phyloP scores from a whole-genome alignment of 2,113 vertebrate genomes.

The Polypterus senegalus region DNA sequence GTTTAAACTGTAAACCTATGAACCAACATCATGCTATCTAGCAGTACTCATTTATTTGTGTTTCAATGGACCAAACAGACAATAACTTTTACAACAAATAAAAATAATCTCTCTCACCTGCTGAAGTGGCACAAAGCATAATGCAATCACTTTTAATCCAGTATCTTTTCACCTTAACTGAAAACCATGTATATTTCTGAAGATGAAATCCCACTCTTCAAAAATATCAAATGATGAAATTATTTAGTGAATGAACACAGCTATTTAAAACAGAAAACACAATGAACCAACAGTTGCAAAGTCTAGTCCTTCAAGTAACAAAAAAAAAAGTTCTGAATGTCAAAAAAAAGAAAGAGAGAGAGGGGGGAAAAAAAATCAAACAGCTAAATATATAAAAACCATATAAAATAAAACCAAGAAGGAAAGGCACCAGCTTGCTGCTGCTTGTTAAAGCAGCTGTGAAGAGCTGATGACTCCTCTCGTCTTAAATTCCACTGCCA shows the following conservation, averaged over 20 bases:
- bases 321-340: slow-evolving; percentile 8
- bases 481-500: slow-evolving; percentile 68
- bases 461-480: slow-evolving; percentile 40
- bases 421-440: not conserved
- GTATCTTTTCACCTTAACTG: slow-evolving; percentile 11
- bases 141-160: slow-evolving; percentile 32
- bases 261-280: too few relatives aligned
- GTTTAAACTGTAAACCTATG: too few relatives aligned
- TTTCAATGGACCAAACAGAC: too few relatives aligned
- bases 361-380: not conserved
- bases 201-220: too few relatives aligned
- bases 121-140: slow-evolving; percentile 54
- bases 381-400: slow-evolving; percentile 8
- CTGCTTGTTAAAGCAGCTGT: slow-evolving; percentile 16
- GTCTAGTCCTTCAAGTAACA: slow-evolving; percentile 40
- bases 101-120: slow-evolving; percentile 37
- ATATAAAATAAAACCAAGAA: slow-evolving; percentile 7
- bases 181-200: too few relatives aligned
- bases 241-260: too few relatives aligned
- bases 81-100: not conserved
- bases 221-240: too few relatives aligned
- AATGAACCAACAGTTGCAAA: too few relatives aligned
- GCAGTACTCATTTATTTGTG: too few relatives aligned
- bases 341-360: slow-evolving; percentile 16
- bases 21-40: too few relatives aligned